Conservation (phyloP, 1,140 invertebrate species). For the Liolophura sinensis region DNA sequence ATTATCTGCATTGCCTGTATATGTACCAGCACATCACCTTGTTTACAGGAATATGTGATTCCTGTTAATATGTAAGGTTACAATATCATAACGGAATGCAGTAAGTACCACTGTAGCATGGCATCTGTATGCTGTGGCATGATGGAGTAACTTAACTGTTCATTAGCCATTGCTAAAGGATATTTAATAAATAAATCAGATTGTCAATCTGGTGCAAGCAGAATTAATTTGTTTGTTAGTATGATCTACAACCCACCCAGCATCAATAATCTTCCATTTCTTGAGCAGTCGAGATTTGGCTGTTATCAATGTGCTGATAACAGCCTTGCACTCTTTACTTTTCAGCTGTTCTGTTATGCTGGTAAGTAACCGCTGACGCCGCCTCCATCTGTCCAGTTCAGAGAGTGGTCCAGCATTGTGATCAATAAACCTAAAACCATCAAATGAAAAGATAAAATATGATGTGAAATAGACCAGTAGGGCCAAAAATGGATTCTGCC, state of each 20-base stretch:
- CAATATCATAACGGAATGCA: no score
- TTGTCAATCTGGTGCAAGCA: neutral
- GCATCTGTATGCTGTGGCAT: neutral
- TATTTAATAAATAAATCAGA: neutral
- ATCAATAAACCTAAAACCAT: constrained; percentile 47
- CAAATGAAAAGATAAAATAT: neutral
- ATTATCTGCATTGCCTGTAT: no score
- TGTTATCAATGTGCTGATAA: constrained; percentile 57
- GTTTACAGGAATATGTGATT: no score
- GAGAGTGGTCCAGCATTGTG: constrained; percentile 56
- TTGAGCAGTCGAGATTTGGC: constrained; percentile 57
- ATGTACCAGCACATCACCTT: no score
- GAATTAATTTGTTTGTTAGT: neutral
- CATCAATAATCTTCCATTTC: constrained; percentile 57
- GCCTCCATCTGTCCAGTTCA: constrained; percentile 55
- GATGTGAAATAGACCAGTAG: neutral
- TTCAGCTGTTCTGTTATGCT: constrained; percentile 58
- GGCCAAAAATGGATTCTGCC: no score
- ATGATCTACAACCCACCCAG: constrained; percentile 37
- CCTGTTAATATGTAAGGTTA: no score
- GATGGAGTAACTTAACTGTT: neutral
- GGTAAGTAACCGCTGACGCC: constrained; percentile 50
- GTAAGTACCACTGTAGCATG: no score
- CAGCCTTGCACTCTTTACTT: constrained; percentile 57
- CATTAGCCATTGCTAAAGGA: neutral